A percentile compares a stretch with the other conserved stretches of the same genome.
Conservation (phyloP, 2,797 vertebrate species). For the Muraenolepis orangiensis region DNA sequence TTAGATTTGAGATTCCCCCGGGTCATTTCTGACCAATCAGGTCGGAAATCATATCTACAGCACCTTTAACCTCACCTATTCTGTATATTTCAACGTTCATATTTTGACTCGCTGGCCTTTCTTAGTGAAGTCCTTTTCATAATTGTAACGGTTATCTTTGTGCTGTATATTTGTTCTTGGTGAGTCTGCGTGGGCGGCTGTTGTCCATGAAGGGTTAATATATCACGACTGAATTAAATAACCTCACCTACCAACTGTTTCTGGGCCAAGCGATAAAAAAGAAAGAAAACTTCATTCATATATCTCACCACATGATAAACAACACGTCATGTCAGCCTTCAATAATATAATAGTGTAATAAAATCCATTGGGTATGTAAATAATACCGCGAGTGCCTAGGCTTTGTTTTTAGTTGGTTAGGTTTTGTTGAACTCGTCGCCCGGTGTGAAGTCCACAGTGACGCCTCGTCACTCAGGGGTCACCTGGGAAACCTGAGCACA, state of each 20-base stretch:
- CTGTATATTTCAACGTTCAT: background rate
- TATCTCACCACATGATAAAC: background rate
- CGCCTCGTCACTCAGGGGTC: constrained; percentile 39
- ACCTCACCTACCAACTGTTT: background rate
- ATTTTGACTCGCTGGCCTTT: background rate
- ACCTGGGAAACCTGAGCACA: constrained; percentile 56
- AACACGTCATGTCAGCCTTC: background rate
- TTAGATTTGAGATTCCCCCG: too few relatives aligned
- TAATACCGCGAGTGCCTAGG: background rate
- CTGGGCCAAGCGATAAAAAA: background rate
- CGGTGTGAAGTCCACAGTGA: constrained; percentile 16
- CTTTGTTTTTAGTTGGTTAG: background rate
- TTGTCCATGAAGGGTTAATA: background rate
- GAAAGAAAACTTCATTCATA: background rate
- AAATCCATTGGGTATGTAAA: background rate
- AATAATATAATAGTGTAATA: background rate
- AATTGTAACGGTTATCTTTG: background rate
- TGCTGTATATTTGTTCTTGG: background rate
- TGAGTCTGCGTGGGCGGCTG: too few relatives aligned
- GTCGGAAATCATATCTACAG: background rate
- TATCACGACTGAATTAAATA: background rate
- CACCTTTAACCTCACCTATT: too few relatives aligned
- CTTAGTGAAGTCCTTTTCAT: background rate
- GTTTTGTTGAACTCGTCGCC: background rate
- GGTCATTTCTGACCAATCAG: too few relatives aligned